Evolutionary conservation across 1,140 invertebrate genomes (phyloP).

Genomic region (Geopemphigus sp.): DNA sequence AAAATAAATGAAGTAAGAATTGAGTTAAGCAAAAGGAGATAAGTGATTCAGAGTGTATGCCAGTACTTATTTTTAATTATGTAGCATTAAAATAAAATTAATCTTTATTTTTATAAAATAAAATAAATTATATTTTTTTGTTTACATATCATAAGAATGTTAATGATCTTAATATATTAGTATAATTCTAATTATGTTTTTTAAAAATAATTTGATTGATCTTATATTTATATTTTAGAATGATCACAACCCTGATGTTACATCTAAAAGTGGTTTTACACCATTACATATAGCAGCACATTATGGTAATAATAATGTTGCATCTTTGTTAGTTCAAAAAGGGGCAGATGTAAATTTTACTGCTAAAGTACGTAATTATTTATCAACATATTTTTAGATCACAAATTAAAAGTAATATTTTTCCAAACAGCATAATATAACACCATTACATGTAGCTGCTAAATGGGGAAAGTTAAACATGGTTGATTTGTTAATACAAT

Average conservation of each 20-base stretch:
- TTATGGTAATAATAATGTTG: slow-evolving; percentile 97
- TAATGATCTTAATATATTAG: background rate
- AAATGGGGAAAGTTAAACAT: slow-evolving; percentile 96
- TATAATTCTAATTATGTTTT: too few relatives aligned
- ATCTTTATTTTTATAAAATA: too few relatives aligned
- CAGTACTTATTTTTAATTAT: too few relatives aligned
- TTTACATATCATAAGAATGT: too few relatives aligned
- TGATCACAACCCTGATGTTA: slow-evolving; percentile 92
- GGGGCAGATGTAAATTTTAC: slow-evolving; percentile 95
- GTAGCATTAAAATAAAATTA: too few relatives aligned
- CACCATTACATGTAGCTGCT: slow-evolving; percentile 88
- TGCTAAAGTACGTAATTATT: slow-evolving; percentile 71
- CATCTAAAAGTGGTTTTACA: slow-evolving; percentile 96
- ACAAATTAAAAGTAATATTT: slow-evolving; percentile 40
- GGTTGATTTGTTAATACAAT: slow-evolving; percentile 79
- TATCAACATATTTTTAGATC: background rate
- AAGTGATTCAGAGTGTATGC: too few relatives aligned
- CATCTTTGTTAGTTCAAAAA: slow-evolving; percentile 81
- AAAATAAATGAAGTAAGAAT: too few relatives aligned
- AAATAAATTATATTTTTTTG: too few relatives aligned
- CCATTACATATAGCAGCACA: slow-evolving; percentile 97
- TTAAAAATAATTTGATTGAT: too few relatives aligned
- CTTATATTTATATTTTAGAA: slow-evolving; percentile 61
- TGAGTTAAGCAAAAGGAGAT: too few relatives aligned
- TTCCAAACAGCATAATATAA: slow-evolving; percentile 74